A percentile compares a stretch with the other conserved stretches of the same genome.
Evolutionary conservation across 2,888 invertebrate species (phyloP).

Genomic region (Eretmocerus hayati): DNA sequence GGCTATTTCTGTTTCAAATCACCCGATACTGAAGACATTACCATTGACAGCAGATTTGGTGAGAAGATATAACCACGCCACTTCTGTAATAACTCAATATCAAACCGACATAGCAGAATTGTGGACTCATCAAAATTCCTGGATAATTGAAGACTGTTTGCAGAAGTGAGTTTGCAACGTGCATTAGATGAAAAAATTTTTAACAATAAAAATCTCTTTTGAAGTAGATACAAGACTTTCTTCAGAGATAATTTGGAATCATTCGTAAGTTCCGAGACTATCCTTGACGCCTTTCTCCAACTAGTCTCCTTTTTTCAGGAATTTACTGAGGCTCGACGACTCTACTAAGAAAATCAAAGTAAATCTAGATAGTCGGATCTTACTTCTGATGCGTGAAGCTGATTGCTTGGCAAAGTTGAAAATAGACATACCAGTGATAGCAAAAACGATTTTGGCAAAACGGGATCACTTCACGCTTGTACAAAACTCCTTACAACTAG

Average conservation of each 20-base stretch:
- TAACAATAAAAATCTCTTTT: too few relatives aligned
- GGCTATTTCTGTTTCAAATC: constrained; percentile 69
- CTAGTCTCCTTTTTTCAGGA: constrained; percentile 40
- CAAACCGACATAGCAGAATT: constrained; percentile 73
- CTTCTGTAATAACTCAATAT: constrained; percentile 65
- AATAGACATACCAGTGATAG: constrained; percentile 74
- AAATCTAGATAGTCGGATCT: constrained; percentile 70
- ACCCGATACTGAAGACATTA: constrained; percentile 65
- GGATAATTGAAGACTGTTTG: constrained; percentile 42
- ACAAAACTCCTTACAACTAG: constrained; percentile 70
- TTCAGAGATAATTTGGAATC: not conserved
- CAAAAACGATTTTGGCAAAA: constrained; percentile 69
- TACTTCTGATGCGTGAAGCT: constrained; percentile 72
- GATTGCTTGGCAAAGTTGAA: constrained; percentile 79
- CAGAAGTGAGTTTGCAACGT: constrained; percentile 35
- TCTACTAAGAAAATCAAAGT: constrained; percentile 63
- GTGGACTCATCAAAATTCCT: constrained; percentile 74
- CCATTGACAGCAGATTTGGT: constrained; percentile 69
- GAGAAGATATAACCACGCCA: constrained; percentile 68
- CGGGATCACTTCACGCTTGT: constrained; percentile 69
- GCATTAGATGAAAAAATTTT: too few relatives aligned
- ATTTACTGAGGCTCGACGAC: constrained; percentile 56
- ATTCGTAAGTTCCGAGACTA: not conserved
- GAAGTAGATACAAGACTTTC: too few relatives aligned
- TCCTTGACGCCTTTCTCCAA: too few relatives aligned